Evolutionary conservation across 1,140 invertebrate genomes (phyloP), one percentile per base, ranked within the genome.

Genomic region (Latrodectus geometricus): DNA sequence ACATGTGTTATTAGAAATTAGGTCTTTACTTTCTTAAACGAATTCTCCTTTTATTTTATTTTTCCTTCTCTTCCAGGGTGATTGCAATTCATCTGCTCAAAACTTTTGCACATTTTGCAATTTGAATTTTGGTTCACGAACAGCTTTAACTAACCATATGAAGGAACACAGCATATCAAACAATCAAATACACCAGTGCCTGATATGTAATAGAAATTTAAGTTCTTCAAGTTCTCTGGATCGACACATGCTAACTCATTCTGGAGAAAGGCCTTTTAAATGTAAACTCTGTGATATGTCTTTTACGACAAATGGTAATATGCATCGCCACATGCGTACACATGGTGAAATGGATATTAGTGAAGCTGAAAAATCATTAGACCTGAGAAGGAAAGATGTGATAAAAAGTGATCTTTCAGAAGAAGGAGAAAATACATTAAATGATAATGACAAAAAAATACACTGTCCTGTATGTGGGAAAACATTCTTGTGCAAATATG

Each of bases 231-330:
- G 94, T 86, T 96, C 95, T 65, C 90, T 95, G 88, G 95, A 96
- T 89, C 92, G 95, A 1, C 95, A 96, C 91, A 93, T 95, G 83
- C 90, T 96, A 50, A 94, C 95, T 0, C 95, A 96, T 89, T 95
- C 94, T 3, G 94, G 94, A 2, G 94, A 95, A 89, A 91, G 95
- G 2, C 94, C 95, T 4, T 96, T 95, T 90, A 94, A 94, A 89
- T 97, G 96, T 91, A 93, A 94, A 89, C 93, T 94, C 88, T 97
- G 96, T 90, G 93, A 94, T 23, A 94, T 96, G 91, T 94, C 95
- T 5, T 97, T 97, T 91, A 96, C 95, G 52, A 97, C 96, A 5
- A 97, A 96, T 90, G 95, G 95, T 17, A 96, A 96, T 90, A 96
- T 97, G 95, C 95, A 96, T 89, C 92, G 96, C 48, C 96, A 97